Evolutionary conservation across 2,888 invertebrate genomes (phyloP), one percentile per base, ranked within the genome.

Genomic region (Tinea trinotella): DNA sequence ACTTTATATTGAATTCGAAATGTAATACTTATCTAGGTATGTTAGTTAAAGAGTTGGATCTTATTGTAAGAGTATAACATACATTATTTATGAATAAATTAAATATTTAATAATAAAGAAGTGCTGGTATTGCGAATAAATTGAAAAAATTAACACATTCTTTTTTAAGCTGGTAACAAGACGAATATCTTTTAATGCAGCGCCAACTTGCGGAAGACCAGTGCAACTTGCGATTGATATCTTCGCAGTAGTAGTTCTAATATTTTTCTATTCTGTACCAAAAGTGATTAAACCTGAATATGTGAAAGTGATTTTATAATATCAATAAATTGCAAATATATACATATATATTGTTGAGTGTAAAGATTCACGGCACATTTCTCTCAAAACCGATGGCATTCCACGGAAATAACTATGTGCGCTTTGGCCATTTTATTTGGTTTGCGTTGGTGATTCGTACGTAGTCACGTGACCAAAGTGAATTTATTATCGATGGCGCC

Each of bases 341-440:
- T n/a, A 69, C 68, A 62, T 69, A 70, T 67, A 71, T 65, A 60
- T 68, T 63, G 62, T 71, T 76, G 74, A 71, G 83, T 84, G 82
- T 73, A 72, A 73, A 70, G 71, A 68, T 76, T 73, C 69, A 71
- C 71, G 67, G 69, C 66, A 76, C 78, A 73, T 79, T 80, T 71
- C 73, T 76, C 69, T 78, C 75, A 73, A 79, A 76, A 76, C 78
- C 74, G 75, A 81, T 82, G 83, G 81, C 82, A 79, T 74, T 83
- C 40, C 40, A 40, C 40, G 74, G 69, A 79, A 76, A 80, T 80
- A 80, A 78, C 79, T 80, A 83, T 81, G 82, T 84, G 85, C 83
- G 84, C 83, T 83, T 81, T 84, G 81, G 86, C 85, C 85, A 85
- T 84, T 83, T 85, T 83, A 82, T 76, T 82, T 83, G 82, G 85